Evolutionary conservation across 2,888 invertebrate species (phyloP).

Genomic region (Anoncus sp.): DNA sequence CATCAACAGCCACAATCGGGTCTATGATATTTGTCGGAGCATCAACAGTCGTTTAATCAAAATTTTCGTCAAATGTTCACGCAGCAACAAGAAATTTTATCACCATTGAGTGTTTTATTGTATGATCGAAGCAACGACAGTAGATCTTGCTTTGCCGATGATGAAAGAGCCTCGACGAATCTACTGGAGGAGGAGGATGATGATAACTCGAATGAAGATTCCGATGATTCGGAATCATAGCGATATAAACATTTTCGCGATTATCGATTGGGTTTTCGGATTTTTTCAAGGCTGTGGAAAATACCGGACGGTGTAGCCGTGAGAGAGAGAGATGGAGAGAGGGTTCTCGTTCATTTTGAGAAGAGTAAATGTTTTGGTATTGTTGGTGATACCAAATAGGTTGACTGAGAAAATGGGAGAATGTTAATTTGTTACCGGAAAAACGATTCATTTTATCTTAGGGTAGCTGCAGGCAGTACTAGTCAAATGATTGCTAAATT

Average conservation of each 20-base stretch:
- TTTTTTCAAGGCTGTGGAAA: slow-evolving; percentile 25
- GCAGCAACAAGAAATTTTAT: slow-evolving; percentile 30
- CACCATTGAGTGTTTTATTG: slow-evolving; percentile 11
- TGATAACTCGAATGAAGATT: slow-evolving; percentile 39
- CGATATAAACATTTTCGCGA: slow-evolving; percentile 2
- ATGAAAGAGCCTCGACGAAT: slow-evolving; percentile 13
- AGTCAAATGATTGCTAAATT: slow-evolving; percentile 21
- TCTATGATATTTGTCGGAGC: slow-evolving; percentile 79
- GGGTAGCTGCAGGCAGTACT: neutral
- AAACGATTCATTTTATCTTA: slow-evolving; percentile 9
- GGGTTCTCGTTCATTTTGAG: neutral
- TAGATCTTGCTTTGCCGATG: slow-evolving; percentile 36
- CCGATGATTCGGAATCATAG: slow-evolving; percentile 51
- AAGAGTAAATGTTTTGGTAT: neutral
- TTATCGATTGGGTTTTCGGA: slow-evolving; percentile 4
- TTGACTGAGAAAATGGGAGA: neutral
- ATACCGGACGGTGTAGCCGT: neutral
- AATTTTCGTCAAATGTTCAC: slow-evolving; percentile 54
- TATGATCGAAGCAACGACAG: slow-evolving; percentile 41
- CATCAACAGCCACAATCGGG: slow-evolving; percentile 81
- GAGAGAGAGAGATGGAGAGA: neutral
- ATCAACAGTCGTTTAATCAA: slow-evolving; percentile 19
- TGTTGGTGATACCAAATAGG: no score
- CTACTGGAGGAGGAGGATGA: no score
- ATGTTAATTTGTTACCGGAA: neutral